Evolutionary conservation across 2,888 invertebrate genomes (phyloP), one percentile per base, ranked within the genome.

Genomic region (Bibio marci): DNA sequence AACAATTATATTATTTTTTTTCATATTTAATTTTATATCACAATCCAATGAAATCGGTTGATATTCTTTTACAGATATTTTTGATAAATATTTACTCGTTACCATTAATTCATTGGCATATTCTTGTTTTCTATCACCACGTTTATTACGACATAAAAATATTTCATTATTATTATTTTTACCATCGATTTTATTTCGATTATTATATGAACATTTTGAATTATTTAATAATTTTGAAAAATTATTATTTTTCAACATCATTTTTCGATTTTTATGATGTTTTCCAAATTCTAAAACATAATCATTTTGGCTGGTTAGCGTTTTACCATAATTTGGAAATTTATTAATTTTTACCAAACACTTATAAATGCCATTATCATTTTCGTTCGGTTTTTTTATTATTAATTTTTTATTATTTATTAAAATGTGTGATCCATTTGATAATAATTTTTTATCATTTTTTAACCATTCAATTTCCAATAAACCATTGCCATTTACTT

Each of bases 331-430:
- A 60, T 80, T 82, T 22, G 22, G 22, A 22, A 6, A 6, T 22
- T 22, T 4, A 4, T 22, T 4, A 4, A 8, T 22, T 42, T 67
- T 66, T 14, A 75, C 80, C 37, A 67, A 59, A 54, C 83, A 83
- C 18, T 75, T 71, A 59, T 82, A 83, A 40, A 80, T 69, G 1
- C 82, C 83, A 56, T 77, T 80, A 52, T 78, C 75, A 19, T 47
- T 45, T 26, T 35, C 39, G 14, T 48, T 52, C 4, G 59, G 59
- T 44, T 52, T 54, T 18, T 50, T 52, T 38, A 61, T 53, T n/a
- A 55, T 44, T 10, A 61, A 44, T 4, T 52, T 55, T 46, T 58
- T 57, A 41, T 54, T 50, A 19, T 71, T 70, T 42, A 74, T 61
- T 47, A 70, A 67, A 39, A 76, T 58, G 40, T 71, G 69, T 26